Conservation (phyloP, 2,797 vertebrate species). For the Pteronotus mesoamericanus region DNA sequence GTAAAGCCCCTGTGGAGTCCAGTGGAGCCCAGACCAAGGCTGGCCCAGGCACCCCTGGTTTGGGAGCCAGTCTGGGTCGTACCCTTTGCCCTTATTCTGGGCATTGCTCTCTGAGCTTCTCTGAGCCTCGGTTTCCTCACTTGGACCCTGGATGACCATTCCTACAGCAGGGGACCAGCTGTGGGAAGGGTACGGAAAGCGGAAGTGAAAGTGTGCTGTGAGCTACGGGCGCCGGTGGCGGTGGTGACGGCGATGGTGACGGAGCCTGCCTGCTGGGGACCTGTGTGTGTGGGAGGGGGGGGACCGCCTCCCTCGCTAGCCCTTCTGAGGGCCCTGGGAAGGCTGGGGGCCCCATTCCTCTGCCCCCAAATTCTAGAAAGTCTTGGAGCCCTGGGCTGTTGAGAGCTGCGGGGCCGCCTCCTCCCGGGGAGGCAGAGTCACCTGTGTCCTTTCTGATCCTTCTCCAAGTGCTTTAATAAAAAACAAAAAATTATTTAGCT, state of each 20-base stretch:
- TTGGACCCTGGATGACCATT: neutral
- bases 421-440: neutral
- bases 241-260: neutral
- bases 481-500: neutral
- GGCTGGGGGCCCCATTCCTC: neutral
- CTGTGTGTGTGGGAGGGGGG: too few species aligned
- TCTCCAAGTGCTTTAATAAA: neutral
- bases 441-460: neutral
- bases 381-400: neutral
- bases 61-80: neutral
- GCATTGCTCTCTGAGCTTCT: neutral
- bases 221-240: fast-evolving
- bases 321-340: neutral
- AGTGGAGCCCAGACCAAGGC: neutral
- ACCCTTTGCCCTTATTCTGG: neutral
- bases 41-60: neutral
- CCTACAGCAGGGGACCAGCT: neutral
- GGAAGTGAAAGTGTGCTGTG: neutral
- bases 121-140: neutral
- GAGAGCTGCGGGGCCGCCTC: neutral
- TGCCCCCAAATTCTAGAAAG: neutral
- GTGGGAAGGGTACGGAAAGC: neutral
- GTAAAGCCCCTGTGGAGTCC: neutral
- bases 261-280: fast-evolving
- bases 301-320: neutral